Evolutionary conservation across 2,888 invertebrate genomes (phyloP).

Genomic region (Thereva unica): DNA sequence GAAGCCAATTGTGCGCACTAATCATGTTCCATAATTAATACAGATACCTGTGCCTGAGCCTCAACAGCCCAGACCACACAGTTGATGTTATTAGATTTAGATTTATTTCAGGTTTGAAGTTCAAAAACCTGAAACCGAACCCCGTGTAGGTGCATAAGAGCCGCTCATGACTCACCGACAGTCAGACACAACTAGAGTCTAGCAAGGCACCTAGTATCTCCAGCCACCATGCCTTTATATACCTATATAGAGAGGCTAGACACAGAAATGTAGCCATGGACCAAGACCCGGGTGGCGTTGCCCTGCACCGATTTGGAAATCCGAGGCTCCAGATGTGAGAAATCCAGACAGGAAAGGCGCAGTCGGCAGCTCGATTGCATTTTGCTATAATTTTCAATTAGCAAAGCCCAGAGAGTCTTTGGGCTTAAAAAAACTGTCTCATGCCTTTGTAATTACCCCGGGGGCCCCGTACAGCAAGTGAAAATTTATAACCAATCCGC

Average conservation of each 20-base stretch:
- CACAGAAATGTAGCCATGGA: too few relatives aligned
- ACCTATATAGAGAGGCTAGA: too few relatives aligned
- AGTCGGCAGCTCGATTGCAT: conserved; percentile 16
- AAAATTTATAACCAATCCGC: conserved; percentile 29
- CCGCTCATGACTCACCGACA: conserved; percentile 33
- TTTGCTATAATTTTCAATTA: conserved; percentile 39
- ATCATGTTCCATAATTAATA: conserved; percentile 42
- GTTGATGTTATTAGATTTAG: conserved; percentile 37
- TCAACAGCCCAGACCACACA: conserved; percentile 37
- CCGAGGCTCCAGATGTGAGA: conserved; percentile 18
- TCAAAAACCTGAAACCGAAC: conserved; percentile 43
- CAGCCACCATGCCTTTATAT: too few relatives aligned
- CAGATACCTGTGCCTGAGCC: conserved; percentile 40
- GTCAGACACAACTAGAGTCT: conserved; percentile 30
- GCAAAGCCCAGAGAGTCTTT: background rate
- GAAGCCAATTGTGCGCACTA: conserved; percentile 40
- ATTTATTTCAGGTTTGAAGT: conserved; percentile 42
- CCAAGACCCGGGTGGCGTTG: conserved; percentile 6
- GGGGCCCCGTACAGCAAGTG: conserved; percentile 21
- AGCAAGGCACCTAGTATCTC: conserved; percentile 2
- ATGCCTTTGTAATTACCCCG: conserved; percentile 26
- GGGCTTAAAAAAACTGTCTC: conserved; percentile 21
- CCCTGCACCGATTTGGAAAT: conserved; percentile 27
- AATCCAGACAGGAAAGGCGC: conserved; percentile 34
- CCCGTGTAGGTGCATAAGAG: conserved; percentile 42